phyloP scores from a whole-genome alignment of 2,113 vertebrate species.

The Bettongia penicillata region DNA sequence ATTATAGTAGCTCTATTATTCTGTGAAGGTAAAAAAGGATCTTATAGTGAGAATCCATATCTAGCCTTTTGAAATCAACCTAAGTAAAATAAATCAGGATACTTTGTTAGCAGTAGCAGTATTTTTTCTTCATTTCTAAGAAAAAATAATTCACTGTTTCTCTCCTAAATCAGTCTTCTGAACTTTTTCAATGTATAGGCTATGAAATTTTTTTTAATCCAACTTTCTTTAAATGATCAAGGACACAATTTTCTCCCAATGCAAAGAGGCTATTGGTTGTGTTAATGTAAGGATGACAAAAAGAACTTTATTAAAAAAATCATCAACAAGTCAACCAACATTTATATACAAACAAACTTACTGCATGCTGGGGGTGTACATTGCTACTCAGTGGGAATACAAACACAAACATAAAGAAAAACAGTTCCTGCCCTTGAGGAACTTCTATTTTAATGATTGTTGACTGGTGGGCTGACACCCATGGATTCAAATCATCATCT shows the following conservation, averaged over 20 bases:
- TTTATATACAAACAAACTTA: background rate
- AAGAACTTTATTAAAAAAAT: background rate
- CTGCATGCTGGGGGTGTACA: no score
- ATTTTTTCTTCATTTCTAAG: conserved; percentile 29
- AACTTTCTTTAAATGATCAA: conserved; percentile 38
- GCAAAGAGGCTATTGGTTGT: background rate
- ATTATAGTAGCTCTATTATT: conserved; percentile 46
- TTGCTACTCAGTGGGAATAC: background rate
- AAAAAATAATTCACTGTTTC: conserved; percentile 36
- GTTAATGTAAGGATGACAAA: background rate
- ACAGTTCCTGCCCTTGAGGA: background rate
- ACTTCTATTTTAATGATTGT: background rate
- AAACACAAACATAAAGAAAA: background rate
- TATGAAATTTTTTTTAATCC: conserved; percentile 32
- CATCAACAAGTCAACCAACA: background rate
- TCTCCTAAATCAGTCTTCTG: conserved; percentile 44
- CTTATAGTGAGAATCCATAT: background rate
- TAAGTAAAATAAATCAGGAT: conserved; percentile 50
- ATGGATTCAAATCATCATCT: background rate
- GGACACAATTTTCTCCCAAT: conserved; percentile 15
- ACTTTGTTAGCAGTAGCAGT: background rate
- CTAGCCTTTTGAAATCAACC: conserved; percentile 46
- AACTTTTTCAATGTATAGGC: conserved; percentile 31
- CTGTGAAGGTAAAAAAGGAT: background rate
- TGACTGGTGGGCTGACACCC: no score